phyloP scores from a whole-genome alignment of 2,797 vertebrate genomes.

The Sebastes hubbsi region DNA sequence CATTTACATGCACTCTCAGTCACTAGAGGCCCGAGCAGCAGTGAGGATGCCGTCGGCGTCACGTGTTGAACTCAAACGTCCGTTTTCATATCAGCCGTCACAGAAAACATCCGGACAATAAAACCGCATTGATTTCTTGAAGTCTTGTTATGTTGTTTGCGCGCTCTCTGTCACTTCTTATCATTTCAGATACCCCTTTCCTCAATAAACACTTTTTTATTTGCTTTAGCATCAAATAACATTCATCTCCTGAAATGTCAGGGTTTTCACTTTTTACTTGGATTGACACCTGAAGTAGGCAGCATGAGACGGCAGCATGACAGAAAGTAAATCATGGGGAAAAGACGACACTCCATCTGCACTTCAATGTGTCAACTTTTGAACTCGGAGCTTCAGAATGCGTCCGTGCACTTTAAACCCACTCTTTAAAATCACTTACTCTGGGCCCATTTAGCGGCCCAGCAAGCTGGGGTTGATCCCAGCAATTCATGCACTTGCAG shows the following conservation, averaged over 20 bases:
- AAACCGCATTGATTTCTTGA: constrained; percentile 39
- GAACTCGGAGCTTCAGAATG: constrained; percentile 29
- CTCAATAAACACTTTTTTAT: constrained; percentile 2
- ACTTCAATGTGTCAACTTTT: constrained; percentile 20
- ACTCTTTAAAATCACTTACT: constrained; percentile 29
- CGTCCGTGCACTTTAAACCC: constrained; percentile 21
- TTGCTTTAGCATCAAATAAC: not conserved
- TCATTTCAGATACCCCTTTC: constrained; percentile 43
- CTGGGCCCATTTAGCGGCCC: constrained; percentile 9
- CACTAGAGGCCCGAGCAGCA: constrained; percentile 30
- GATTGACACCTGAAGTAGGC: not conserved
- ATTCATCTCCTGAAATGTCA: constrained; percentile 28
- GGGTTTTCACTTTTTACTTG: not conserved
- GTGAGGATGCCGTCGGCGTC: constrained; percentile 14
- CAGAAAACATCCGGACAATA: constrained; percentile 42
- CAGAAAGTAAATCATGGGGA: not conserved
- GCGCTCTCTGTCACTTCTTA: constrained; percentile 57
- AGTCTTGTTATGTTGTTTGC: constrained; percentile 34
- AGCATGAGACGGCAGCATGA: not conserved
- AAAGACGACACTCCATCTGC: constrained; percentile 12
- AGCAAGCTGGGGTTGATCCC: constrained; percentile 20
- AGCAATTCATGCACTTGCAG: constrained; percentile 17
- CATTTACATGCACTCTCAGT: constrained; percentile 56
- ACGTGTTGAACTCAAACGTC: constrained; percentile 53
- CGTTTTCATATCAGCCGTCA: constrained; percentile 41